Conservation (phyloP, 2,113 vertebrate genomes). For the Perca schrenkii region DNA sequence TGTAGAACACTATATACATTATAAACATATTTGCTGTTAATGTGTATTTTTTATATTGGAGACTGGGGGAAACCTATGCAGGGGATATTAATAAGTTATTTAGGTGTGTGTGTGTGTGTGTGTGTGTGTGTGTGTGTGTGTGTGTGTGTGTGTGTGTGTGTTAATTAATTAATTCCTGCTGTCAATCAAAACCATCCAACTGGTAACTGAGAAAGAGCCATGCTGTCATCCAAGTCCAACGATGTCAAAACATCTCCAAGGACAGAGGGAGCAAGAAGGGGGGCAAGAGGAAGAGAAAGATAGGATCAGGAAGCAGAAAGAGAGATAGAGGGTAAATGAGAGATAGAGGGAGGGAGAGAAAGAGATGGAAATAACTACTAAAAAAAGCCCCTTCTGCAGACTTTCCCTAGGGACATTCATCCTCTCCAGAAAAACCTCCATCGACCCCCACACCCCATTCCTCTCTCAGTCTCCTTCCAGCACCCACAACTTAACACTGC, state of each 20-base stretch:
- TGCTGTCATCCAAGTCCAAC: conserved; percentile 48
- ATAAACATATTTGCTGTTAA: conserved; percentile 12
- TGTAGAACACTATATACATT: neutral
- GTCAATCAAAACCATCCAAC: conserved; percentile 59
- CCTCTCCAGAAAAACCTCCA: conserved; percentile 58
- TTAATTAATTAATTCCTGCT: conserved; percentile 36
- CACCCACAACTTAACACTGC: conserved; percentile 68
- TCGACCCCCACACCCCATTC: conserved; percentile 65
- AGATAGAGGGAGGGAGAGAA: conserved; percentile 5
- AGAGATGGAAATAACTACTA: conserved; percentile 37
- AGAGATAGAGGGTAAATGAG: neutral
- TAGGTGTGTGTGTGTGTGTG: neutral
- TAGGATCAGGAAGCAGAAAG: conserved; percentile 18
- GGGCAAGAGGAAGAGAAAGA: conserved; percentile 11
- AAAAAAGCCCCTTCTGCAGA: conserved; percentile 60
- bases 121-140: neutral
- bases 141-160: neutral
- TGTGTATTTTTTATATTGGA: neutral
- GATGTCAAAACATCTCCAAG: conserved; percentile 61
- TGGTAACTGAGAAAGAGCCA: conserved; percentile 31
- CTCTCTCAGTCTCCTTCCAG: conserved; percentile 64
- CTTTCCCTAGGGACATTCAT: conserved; percentile 70
- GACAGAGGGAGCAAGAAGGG: conserved; percentile 21
- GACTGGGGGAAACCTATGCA: neutral
- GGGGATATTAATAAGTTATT: conserved; percentile 43